Conservation (phyloP, 2,797 vertebrate species). For the Scomberomorus guttatus region DNA sequence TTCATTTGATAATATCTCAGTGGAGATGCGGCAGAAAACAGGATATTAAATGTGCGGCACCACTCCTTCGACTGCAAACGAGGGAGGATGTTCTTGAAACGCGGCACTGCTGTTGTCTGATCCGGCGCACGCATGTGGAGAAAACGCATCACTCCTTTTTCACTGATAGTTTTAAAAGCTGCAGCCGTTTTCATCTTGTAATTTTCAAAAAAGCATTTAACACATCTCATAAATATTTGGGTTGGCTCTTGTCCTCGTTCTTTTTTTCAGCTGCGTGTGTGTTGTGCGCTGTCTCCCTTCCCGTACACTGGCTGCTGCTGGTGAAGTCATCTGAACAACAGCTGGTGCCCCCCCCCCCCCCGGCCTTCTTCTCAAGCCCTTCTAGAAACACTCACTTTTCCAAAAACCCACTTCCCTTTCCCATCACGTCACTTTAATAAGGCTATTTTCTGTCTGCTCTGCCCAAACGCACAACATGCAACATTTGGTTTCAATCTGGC, state of each 20-base stretch:
- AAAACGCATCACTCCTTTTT: slow-evolving; percentile 41
- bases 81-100: slow-evolving; percentile 29
- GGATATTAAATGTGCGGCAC: slow-evolving; percentile 62
- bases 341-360: slow-evolving; percentile 59
- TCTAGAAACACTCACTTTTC: slow-evolving; percentile 36
- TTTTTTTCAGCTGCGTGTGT: slow-evolving; percentile 40
- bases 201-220: slow-evolving; percentile 59
- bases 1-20: slow-evolving; percentile 36
- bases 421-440: slow-evolving; percentile 46
- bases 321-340: slow-evolving; percentile 80
- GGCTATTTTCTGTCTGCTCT: slow-evolving; percentile 17
- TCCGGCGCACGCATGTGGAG: neutral
- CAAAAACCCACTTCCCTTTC: slow-evolving; percentile 38
- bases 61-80: slow-evolving; percentile 18
- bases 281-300: neutral
- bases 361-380: slow-evolving; percentile 46
- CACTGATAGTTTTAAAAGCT: slow-evolving; percentile 26
- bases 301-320: slow-evolving; percentile 39
- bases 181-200: slow-evolving; percentile 43
- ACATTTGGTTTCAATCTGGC: slow-evolving; percentile 27
- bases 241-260: slow-evolving; percentile 59
- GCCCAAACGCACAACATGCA: slow-evolving; percentile 4
- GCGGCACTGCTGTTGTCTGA: neutral
- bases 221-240: slow-evolving; percentile 80
- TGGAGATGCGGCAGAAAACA: slow-evolving; percentile 56